Conservation (phyloP, 2,888 invertebrate genomes). For the Galerucella calmariensis region DNA sequence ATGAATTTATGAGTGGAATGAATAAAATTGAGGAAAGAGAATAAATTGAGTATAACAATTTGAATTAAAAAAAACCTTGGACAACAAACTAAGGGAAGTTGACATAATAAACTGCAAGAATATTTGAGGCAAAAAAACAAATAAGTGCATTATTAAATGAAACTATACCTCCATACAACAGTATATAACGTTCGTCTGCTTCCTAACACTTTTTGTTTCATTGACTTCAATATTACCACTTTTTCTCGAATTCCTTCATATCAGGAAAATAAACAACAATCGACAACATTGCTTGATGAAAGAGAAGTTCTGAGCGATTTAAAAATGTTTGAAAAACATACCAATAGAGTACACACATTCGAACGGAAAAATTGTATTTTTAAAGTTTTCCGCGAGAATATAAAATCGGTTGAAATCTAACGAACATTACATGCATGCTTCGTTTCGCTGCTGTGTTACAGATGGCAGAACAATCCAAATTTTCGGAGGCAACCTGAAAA, state of each 20-base stretch:
- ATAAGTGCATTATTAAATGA: too few relatives aligned
- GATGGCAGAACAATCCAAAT: constrained; percentile 52
- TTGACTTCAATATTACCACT: too few relatives aligned
- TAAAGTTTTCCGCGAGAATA: constrained; percentile 40
- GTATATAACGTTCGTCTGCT: too few relatives aligned
- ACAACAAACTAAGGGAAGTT: too few relatives aligned
- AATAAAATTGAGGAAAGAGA: too few relatives aligned
- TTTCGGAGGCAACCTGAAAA: background rate
- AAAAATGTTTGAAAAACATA: constrained; percentile 33
- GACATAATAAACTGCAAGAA: too few relatives aligned
- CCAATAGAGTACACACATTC: constrained; percentile 35
- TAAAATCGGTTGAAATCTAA: constrained; percentile 32
- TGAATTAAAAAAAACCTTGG: too few relatives aligned
- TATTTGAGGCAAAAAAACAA: too few relatives aligned
- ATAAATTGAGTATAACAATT: too few relatives aligned
- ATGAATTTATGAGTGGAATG: too few relatives aligned
- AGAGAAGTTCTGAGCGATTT: background rate
- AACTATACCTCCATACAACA: too few relatives aligned
- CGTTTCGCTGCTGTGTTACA: constrained; percentile 55
- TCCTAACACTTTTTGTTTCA: too few relatives aligned
- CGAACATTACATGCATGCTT: constrained; percentile 48
- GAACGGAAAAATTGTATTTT: constrained; percentile 41
- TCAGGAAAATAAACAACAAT: constrained; percentile 12
- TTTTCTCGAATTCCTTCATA: background rate
- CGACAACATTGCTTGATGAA: background rate